These are phyloP conservation scores for Mesorhabditis sp. DNA, from an alignment of 2,888 invertebrate species.

Conservation along the genomic window DNA sequence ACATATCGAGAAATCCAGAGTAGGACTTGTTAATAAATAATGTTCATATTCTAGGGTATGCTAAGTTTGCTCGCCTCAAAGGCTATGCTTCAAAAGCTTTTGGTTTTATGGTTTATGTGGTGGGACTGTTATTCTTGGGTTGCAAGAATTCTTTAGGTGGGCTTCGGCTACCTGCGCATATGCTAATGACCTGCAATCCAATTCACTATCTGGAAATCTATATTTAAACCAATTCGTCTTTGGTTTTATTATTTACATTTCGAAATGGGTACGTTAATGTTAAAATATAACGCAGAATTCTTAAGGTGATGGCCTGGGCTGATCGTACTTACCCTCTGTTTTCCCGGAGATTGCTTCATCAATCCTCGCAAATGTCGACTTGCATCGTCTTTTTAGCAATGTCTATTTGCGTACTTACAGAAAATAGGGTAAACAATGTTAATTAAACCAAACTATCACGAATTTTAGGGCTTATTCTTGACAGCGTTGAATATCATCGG, in stretches of 20 bases:
- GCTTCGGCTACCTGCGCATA: constrained; percentile 34
- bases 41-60: background rate
- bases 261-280: constrained; percentile 24
- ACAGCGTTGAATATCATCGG: constrained; percentile 40
- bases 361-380: constrained; percentile 14
- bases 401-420: background rate
- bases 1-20: constrained; percentile 22
- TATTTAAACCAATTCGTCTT: constrained; percentile 41
- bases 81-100: constrained; percentile 20
- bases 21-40: background rate
- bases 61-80: constrained; percentile 23
- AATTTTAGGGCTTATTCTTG: constrained; percentile 32
- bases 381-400: background rate
- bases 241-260: constrained; percentile 30
- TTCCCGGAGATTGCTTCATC: constrained; percentile 43
- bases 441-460: background rate
- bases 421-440: background rate
- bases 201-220: constrained; percentile 30
- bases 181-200: constrained; percentile 38
- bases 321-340: constrained; percentile 37
- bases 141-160: constrained; percentile 14
- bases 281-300: constrained; percentile 5
- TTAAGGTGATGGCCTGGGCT: background rate
- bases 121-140: background rate
- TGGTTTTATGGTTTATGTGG: constrained; percentile 41